Evolutionary conservation across 2,888 invertebrate genomes (phyloP).

Genomic region (Hypomecis atomaria): DNA sequence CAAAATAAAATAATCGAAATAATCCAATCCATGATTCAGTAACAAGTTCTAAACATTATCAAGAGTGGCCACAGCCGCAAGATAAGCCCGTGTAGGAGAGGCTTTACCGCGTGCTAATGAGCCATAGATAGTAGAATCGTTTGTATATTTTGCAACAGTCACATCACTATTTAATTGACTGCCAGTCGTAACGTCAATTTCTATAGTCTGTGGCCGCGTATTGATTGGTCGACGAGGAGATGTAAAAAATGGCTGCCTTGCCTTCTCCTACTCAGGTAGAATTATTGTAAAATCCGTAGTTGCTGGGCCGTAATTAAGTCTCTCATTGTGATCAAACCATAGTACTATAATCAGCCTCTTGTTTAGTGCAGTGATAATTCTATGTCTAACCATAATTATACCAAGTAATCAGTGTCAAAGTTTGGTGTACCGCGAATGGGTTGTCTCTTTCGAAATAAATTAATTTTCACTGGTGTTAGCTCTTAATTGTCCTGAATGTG

Average conservation of each 20-base stretch:
- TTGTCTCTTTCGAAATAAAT: slow-evolving; percentile 55
- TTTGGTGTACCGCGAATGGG: slow-evolving; percentile 64
- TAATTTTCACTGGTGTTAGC: slow-evolving; percentile 54
- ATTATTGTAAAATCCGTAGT: slow-evolving; percentile 65
- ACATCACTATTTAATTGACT: too few species aligned
- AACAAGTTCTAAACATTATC: too few species aligned
- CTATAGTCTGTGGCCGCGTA: slow-evolving; percentile 74
- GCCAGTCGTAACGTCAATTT: neutral
- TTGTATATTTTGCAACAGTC: too few species aligned
- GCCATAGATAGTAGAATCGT: too few species aligned
- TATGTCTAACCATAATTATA: slow-evolving; percentile 41
- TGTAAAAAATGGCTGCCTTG: slow-evolving; percentile 92
- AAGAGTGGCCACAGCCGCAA: too few species aligned
- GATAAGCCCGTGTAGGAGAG: too few species aligned
- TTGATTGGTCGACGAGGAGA: slow-evolving; percentile 85
- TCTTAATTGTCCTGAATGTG: slow-evolving; percentile 44
- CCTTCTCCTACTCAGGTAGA: slow-evolving; percentile 94
- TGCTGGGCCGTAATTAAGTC: slow-evolving; percentile 48
- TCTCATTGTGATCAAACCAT: slow-evolving; percentile 39
- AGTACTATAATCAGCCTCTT: slow-evolving; percentile 51
- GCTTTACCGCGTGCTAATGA: too few species aligned
- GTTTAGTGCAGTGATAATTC: slow-evolving; percentile 53
- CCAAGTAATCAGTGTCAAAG: slow-evolving; percentile 60
- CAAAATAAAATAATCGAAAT: too few species aligned
- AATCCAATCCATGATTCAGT: too few species aligned